phyloP scores from a whole-genome alignment of 2,888 invertebrate genomes.

The Lordiphosa fenestrarum region DNA sequence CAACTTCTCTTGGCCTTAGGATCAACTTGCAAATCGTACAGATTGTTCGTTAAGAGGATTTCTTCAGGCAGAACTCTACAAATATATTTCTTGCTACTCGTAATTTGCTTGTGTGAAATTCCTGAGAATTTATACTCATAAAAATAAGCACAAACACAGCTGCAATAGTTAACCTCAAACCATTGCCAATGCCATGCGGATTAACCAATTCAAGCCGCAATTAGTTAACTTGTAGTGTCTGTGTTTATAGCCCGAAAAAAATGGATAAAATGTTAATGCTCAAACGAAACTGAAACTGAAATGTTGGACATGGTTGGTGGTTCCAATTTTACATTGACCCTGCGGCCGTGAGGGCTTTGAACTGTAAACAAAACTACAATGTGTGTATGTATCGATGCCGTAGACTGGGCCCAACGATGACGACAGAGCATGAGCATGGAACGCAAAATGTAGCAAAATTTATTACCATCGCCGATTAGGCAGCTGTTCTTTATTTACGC shows the following conservation, averaged over 20 bases:
- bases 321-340: conserved; percentile 57
- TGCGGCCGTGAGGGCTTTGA: conserved; percentile 57
- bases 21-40: conserved; percentile 10
- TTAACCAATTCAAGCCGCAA: conserved; percentile 34
- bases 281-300: conserved; percentile 31
- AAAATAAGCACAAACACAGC: conserved; percentile 16
- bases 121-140: conserved; percentile 18
- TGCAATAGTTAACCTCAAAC: conserved; percentile 18
- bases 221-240: conserved; percentile 49
- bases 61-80: conserved; percentile 6
- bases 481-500: conserved; percentile 38
- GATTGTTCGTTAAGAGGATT: conserved; percentile 13
- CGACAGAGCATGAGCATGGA: conserved; percentile 44
- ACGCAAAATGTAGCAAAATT: conserved; percentile 38
- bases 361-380: conserved; percentile 47
- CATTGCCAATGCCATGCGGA: conserved; percentile 16
- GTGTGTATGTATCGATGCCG: conserved; percentile 22
- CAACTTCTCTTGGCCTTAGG: conserved; percentile 34
- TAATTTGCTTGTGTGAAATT: conserved; percentile 9
- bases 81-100: conserved; percentile 4
- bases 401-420: conserved; percentile 31
- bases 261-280: conserved; percentile 2
- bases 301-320: conserved; percentile 40
- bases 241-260: conserved; percentile 24
- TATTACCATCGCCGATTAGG: conserved; percentile 35